phyloP scores from a whole-genome alignment of 2,888 invertebrate species.

The Hylaea fasciaria region DNA sequence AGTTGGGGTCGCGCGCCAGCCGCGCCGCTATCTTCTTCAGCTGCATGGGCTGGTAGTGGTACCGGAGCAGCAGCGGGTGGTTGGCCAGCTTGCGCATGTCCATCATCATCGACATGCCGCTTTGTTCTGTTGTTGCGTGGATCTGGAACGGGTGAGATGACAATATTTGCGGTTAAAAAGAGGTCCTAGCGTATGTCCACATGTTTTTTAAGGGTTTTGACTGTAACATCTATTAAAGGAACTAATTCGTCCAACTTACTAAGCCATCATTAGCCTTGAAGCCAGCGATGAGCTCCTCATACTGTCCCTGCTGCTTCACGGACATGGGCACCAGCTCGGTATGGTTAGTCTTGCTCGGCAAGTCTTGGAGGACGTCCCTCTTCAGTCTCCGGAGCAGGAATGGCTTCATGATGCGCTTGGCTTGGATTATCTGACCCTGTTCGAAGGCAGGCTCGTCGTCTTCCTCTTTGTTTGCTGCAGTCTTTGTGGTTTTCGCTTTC shows the following conservation, averaged over 20 bases:
- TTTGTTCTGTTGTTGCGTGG: slow-evolving; percentile 83
- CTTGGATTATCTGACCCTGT: slow-evolving; percentile 94
- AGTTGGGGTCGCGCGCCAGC: slow-evolving; percentile 87
- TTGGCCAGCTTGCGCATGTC: slow-evolving; percentile 97
- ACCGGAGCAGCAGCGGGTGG: slow-evolving; percentile 94
- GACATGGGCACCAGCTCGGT: slow-evolving; percentile 87
- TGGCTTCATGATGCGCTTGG: slow-evolving; percentile 98
- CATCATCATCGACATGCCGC: slow-evolving; percentile 94
- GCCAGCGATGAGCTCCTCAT: slow-evolving; percentile 89
- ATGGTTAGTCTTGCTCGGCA: slow-evolving; percentile 93
- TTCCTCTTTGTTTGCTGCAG: slow-evolving; percentile 73
- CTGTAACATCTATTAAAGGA: too few relatives aligned
- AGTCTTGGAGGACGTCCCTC: slow-evolving; percentile 92
- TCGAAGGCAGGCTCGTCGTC: slow-evolving; percentile 92
- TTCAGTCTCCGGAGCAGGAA: slow-evolving; percentile 96
- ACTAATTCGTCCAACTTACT: slow-evolving; percentile 60
- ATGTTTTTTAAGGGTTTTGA: too few relatives aligned
- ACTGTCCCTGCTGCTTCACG: slow-evolving; percentile 89
- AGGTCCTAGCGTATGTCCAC: too few relatives aligned
- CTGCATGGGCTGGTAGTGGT: slow-evolving; percentile 88
- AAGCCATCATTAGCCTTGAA: slow-evolving; percentile 87
- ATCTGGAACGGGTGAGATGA: slow-evolving; percentile 57
- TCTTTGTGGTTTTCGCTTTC: slow-evolving; percentile 85
- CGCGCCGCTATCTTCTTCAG: slow-evolving; percentile 88
- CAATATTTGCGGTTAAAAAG: not conserved